Conservation (phyloP, 1,140 invertebrate species). For the Drosophila elegans region DNA sequence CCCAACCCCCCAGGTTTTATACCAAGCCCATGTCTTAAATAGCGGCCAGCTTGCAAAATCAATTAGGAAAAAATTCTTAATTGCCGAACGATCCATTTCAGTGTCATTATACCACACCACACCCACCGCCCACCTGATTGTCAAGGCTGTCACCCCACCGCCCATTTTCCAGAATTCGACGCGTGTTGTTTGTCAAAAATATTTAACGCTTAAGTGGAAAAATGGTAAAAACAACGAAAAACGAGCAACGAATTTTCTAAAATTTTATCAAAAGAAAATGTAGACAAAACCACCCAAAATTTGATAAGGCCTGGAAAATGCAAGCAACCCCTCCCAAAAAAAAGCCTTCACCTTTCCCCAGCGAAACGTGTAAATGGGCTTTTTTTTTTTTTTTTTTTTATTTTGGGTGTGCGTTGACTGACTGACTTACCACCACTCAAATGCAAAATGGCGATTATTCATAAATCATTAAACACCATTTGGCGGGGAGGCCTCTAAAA, state of each 20-base stretch:
- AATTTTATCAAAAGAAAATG: conserved; percentile 73
- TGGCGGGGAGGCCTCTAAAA: conserved; percentile 66
- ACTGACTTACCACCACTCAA: conserved; percentile 45
- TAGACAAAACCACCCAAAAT: conserved; percentile 42
- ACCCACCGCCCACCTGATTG: background rate
- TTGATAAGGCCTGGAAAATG: conserved; percentile 57
- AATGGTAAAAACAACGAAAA: conserved; percentile 39
- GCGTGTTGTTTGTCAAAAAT: conserved; percentile 66
- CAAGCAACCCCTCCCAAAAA: conserved; percentile 3
- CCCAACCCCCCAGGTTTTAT: too few relatives aligned
- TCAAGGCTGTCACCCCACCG: background rate
- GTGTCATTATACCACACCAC: background rate
- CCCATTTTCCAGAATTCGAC: background rate
- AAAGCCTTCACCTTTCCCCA: conserved; percentile 41
- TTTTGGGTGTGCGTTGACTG: conserved; percentile 39
- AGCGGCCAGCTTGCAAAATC: background rate
- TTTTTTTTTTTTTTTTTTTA: conserved; percentile 40
- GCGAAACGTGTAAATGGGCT: conserved; percentile 78
- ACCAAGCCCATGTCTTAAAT: background rate
- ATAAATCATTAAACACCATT: conserved; percentile 85
- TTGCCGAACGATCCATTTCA: conserved; percentile 39
- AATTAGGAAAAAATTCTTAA: conserved; percentile 27
- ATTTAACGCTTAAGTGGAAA: conserved; percentile 72
- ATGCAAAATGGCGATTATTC: conserved; percentile 85
- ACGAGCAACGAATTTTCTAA: conserved; percentile 31